These are phyloP conservation scores for Ahaetulla prasina DNA, from an alignment of 2,113 vertebrate genomes.

Conservation along the genomic window DNA sequence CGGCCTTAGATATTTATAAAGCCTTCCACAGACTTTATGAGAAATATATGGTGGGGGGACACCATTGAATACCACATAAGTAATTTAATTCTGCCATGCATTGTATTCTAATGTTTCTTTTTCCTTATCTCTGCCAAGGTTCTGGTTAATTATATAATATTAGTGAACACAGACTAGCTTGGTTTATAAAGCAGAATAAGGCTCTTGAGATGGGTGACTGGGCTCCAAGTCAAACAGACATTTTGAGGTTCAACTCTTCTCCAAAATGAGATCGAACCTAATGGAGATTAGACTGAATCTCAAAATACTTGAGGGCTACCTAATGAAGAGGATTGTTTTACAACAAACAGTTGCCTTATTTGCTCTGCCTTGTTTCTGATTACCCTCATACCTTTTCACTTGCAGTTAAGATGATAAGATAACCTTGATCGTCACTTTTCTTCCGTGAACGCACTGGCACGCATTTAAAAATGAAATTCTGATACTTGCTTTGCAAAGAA, in stretches of 20 bases:
- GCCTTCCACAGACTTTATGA: background rate
- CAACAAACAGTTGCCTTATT: background rate
- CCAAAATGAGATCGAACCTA: background rate
- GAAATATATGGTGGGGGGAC: background rate
- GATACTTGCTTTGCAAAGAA: too few species aligned
- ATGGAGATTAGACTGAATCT: background rate
- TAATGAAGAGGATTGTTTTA: background rate
- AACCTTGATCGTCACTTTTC: too few species aligned
- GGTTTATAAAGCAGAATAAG: background rate
- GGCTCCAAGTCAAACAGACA: background rate
- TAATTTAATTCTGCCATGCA: background rate
- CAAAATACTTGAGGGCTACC: background rate
- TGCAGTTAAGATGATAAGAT: background rate
- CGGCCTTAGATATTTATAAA: background rate
- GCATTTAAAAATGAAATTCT: too few species aligned
- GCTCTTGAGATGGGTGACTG: background rate
- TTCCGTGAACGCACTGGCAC: too few species aligned
- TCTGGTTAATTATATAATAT: background rate
- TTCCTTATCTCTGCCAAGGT: background rate
- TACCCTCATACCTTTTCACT: background rate
- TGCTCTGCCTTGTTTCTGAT: background rate
- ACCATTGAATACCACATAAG: background rate
- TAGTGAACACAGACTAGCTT: background rate
- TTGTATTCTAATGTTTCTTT: background rate
- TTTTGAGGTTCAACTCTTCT: background rate